These are phyloP conservation scores for Cheirogaleus major DNA, from an alignment of 2,797 vertebrate species.

Conservation along the genomic window DNA sequence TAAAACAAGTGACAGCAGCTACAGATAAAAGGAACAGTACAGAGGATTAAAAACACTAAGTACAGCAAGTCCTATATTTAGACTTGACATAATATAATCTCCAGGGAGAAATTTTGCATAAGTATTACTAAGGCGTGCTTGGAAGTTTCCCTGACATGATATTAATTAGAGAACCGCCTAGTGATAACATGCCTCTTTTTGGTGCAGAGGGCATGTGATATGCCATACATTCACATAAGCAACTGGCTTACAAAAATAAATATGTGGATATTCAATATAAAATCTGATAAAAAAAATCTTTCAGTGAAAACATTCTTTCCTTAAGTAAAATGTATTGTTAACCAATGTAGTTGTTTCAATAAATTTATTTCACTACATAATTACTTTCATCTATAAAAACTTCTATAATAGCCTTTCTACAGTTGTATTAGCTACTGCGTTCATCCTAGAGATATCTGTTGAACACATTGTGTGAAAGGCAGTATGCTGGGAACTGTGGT, in stretches of 20 bases:
- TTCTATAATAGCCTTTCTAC: background rate
- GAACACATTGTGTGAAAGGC: background rate
- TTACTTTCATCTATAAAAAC: conserved; percentile 31
- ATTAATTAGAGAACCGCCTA: conserved; percentile 10
- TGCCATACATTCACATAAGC: background rate
- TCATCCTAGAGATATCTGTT: background rate
- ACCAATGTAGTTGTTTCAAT: background rate
- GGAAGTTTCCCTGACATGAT: background rate
- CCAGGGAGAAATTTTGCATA: conserved; percentile 3
- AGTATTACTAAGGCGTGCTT: background rate
- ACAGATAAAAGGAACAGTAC: background rate
- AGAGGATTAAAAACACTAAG: background rate
- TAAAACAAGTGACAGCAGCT: background rate
- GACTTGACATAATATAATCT: background rate
- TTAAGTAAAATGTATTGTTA: conserved; percentile 32
- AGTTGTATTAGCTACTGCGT: background rate
- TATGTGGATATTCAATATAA: background rate
- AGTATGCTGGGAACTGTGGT: background rate
- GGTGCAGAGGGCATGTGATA: background rate
- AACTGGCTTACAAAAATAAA: conserved; percentile 14
- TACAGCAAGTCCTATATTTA: background rate
- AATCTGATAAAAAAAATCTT: conserved; percentile 10
- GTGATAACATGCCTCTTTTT: background rate
- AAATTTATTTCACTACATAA: conserved; percentile 3
- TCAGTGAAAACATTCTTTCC: background rate